A percentile compares a stretch with the other conserved stretches of the same genome.
Conservation (phyloP, 1,140 invertebrate genomes). For the Pseudomyrmex pallidus region DNA sequence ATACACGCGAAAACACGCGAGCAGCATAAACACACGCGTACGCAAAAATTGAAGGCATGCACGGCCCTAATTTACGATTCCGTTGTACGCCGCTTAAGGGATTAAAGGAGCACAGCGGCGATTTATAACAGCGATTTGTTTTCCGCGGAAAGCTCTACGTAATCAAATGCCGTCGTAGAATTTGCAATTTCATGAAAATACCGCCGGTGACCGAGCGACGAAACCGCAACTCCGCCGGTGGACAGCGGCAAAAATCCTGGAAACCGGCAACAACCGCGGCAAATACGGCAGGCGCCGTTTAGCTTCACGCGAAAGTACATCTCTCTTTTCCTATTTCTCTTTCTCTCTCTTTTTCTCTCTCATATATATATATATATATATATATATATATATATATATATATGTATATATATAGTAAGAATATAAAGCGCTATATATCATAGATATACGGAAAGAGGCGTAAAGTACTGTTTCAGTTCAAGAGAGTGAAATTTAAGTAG, state of each 20-base stretch:
- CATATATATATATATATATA: neutral
- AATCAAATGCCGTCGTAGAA: conserved; percentile 35
- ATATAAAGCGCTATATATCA: too few relatives aligned
- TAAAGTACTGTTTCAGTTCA: neutral
- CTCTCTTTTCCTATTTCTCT: neutral
- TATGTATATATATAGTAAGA: too few relatives aligned
- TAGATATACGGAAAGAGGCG: too few relatives aligned
- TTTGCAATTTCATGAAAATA: conserved; percentile 45
- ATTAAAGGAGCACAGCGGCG: conserved; percentile 13
- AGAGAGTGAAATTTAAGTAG: conserved; percentile 9
- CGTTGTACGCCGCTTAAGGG: conserved; percentile 15
- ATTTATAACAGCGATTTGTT: conserved; percentile 32
- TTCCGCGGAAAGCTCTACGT: neutral
- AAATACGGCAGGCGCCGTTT: neutral
- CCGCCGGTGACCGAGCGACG: neutral
- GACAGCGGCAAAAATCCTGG: conserved; percentile 10
- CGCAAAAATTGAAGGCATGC: conserved; percentile 16
- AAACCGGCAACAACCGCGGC: neutral
- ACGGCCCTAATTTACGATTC: conserved; percentile 2
- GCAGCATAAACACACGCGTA: neutral
- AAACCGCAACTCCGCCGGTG: neutral
- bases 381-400: too few relatives aligned
- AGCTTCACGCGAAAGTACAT: conserved; percentile 14
- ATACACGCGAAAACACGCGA: conserved; percentile 5
- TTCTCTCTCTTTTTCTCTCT: neutral